Base-by-base conservation (phyloP, 1,140 invertebrate species). In the Thaumetopoea pityocampa region DNA sequence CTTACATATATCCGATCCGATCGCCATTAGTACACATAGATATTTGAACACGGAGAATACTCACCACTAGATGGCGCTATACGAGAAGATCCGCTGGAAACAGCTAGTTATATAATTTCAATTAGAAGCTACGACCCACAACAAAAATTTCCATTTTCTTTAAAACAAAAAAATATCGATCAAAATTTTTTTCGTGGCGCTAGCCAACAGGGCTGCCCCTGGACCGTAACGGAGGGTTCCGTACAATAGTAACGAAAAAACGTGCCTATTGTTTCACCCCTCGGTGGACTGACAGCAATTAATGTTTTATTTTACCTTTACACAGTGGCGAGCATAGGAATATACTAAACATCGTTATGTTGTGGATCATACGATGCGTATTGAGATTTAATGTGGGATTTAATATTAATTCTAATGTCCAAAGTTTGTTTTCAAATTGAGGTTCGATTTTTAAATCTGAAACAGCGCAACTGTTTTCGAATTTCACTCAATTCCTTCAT, bases 221-320 rank as follows among this genome's bases (percentile, higher is more conserved):
- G 14, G 36, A 41, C 62, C 67, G 66, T 71, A 59, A 74, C 70
- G 63, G 54, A 53, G 64, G 52, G 53, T 47, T 43, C 54, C 50
- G 42, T 44, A 74, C 58, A 74, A 71, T 74, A 65, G 62, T 64
- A 44, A 44, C 52, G 38, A 69, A 69, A 71, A 74, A 71, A 60
- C 45, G 23, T 23, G 24, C 51, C 55, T 51, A 59, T 76, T 71
- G 66, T 71, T 62, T 69, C 56, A 40, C 19, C 35, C 56, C 30
- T 28, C 38, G 36, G 26, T 49, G 45, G 47, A 47, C 67, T 64
- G 71, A 76, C 71, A 67, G 62, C 71, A 76, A 76, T 72, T 76
- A 76, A 76, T 76, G 67, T 72, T 61, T 51, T 71, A 60, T 71
- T 69, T 62, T 57, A 59, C 58, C 63, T 67, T 61, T 50, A 56